A percentile compares a stretch with the other conserved stretches of the same genome.
Evolutionary conservation across 2,888 invertebrate species (phyloP).

Genomic region (Pocota personata): DNA sequence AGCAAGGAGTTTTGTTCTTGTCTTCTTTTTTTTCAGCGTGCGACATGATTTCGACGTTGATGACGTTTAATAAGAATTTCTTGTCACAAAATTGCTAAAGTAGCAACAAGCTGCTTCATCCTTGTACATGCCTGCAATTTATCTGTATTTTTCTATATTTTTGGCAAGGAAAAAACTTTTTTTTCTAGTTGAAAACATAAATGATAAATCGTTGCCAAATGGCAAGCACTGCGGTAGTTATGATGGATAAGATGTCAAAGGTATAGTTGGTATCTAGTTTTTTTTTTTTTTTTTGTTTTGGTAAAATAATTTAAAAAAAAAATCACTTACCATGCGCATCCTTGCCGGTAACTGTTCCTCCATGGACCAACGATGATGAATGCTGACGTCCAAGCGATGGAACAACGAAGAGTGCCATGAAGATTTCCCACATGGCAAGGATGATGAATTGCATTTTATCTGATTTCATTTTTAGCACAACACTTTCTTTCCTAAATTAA

Average conservation of each 20-base stretch:
- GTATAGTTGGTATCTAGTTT: too few species aligned
- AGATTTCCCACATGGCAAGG: slow-evolving; percentile 82
- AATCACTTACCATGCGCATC: slow-evolving; percentile 81
- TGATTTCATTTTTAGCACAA: slow-evolving; percentile 79
- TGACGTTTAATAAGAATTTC: slow-evolving; percentile 71
- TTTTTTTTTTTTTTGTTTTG: background rate
- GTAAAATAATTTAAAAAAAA: slow-evolving; percentile 32
- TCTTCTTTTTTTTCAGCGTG: slow-evolving; percentile 1
- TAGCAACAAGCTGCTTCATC: slow-evolving; percentile 70
- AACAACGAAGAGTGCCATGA: slow-evolving; percentile 78
- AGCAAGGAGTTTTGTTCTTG: background rate
- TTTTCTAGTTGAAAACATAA: background rate
- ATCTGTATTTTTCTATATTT: slow-evolving; percentile 21
- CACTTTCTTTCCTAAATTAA: too few species aligned
- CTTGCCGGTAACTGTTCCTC: slow-evolving; percentile 77
- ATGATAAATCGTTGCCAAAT: slow-evolving; percentile 58
- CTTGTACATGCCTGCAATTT: slow-evolving; percentile 34
- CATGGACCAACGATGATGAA: slow-evolving; percentile 73
- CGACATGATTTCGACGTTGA: slow-evolving; percentile 69
- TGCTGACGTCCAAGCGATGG: slow-evolving; percentile 73
- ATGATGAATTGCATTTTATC: slow-evolving; percentile 82
- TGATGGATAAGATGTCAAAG: slow-evolving; percentile 56
- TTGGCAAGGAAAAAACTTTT: background rate
- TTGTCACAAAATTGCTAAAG: slow-evolving; percentile 66
- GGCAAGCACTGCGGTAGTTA: slow-evolving; percentile 24